Evolutionary conservation across 1,140 invertebrate genomes (phyloP).

Genomic region (Eufriesea mexicana): DNA sequence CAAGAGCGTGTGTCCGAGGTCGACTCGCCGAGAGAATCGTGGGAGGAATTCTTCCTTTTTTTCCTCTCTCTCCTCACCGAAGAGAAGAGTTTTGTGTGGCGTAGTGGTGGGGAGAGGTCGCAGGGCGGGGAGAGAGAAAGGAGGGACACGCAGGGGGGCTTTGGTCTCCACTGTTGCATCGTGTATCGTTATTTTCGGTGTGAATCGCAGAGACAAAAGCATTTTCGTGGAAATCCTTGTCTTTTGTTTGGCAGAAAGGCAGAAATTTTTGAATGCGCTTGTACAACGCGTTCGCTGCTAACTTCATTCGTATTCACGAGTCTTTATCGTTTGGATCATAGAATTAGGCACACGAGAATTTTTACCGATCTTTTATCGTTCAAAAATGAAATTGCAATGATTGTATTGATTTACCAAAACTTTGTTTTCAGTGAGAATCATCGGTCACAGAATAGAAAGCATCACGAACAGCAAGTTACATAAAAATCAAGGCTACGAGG

Average conservation of each 20-base stretch:
- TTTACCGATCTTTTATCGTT: not conserved
- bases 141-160: constrained; percentile 30
- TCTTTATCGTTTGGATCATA: constrained; percentile 2
- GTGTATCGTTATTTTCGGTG: constrained; percentile 60
- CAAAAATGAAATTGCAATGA: not conserved
- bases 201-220: constrained; percentile 56
- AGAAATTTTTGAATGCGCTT: constrained; percentile 26
- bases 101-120: not conserved
- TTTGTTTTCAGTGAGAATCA: not conserved
- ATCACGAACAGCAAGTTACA: not conserved
- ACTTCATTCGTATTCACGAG: not conserved
- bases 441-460: not conserved
- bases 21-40: constrained; percentile 57
- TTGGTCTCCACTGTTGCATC: constrained; percentile 51
- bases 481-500: constrained; percentile 23
- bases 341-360: not conserved
- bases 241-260: constrained; percentile 19
- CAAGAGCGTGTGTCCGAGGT: constrained; percentile 64
- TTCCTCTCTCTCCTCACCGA: not conserved
- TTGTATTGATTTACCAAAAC: not conserved
- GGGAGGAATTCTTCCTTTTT: constrained; percentile 53
- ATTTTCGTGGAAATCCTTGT: constrained; percentile 47
- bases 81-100: not conserved
- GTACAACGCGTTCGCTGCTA: not conserved
- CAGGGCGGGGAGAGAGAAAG: not conserved